phyloP scores from a whole-genome alignment of 2,888 invertebrate genomes.

The Dioctria rufipes region DNA sequence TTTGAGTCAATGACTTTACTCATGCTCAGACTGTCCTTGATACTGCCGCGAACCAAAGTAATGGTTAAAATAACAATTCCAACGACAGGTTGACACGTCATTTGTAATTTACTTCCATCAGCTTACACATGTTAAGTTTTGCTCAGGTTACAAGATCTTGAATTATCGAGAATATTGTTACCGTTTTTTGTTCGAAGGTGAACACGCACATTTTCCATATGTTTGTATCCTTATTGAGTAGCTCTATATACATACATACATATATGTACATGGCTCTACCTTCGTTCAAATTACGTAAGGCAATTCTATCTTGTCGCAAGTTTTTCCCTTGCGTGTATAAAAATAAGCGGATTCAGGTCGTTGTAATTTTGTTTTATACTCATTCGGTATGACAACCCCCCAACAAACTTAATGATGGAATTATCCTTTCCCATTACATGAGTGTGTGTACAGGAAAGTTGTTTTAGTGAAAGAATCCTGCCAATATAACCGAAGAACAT shows the following conservation, averaged over 20 bases:
- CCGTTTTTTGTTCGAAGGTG: background rate
- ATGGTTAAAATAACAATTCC: no score
- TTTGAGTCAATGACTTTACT: no score
- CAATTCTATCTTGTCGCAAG: conserved; percentile 29
- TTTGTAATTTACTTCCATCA: no score
- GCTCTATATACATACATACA: background rate
- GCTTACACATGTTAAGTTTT: background rate
- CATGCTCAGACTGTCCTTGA: no score
- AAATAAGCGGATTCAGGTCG: conserved; percentile 49
- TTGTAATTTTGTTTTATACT: conserved; percentile 44
- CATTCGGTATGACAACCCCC: conserved; percentile 45
- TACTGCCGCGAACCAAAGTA: no score
- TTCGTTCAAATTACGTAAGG: conserved; percentile 20
- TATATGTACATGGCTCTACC: background rate
- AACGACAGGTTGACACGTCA: no score
- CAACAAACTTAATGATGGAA: conserved; percentile 50
- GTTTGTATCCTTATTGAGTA: background rate
- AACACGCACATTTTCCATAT: background rate
- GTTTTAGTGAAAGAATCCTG: conserved; percentile 36
- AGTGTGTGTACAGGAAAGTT: conserved; percentile 8
- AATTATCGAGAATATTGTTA: conserved; percentile 26
- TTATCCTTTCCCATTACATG: conserved; percentile 49
- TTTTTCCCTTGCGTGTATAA: conserved; percentile 38
- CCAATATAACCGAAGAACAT: conserved; percentile 52
- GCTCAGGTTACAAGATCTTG: conserved; percentile 26